These are phyloP conservation scores for Drosophila tripunctata DNA, from an alignment of 2,888 invertebrate genomes.

Conservation along the genomic window DNA sequence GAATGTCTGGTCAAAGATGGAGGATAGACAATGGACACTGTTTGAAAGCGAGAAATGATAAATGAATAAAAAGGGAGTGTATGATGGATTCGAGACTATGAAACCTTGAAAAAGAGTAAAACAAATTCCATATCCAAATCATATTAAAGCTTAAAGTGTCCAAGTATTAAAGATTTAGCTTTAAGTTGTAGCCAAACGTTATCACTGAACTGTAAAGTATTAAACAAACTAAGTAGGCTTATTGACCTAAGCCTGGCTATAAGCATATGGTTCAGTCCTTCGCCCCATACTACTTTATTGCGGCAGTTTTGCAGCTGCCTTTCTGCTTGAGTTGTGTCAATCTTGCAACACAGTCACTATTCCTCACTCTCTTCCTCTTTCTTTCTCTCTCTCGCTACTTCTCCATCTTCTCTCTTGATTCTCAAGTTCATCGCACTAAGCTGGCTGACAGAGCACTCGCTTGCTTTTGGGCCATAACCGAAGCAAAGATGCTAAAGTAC, in stretches of 20 bases:
- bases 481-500: slow-evolving; percentile 36
- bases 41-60: background rate
- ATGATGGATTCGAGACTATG: background rate
- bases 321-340: slow-evolving; percentile 46
- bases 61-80: slow-evolving; percentile 4
- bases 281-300: slow-evolving; percentile 39
- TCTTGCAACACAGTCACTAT: slow-evolving; percentile 35
- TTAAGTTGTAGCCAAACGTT: background rate
- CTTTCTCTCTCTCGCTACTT: slow-evolving; percentile 11
- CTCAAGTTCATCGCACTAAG: slow-evolving; percentile 57
- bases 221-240: slow-evolving; percentile 10
- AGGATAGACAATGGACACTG: background rate
- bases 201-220: slow-evolving; percentile 2
- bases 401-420: too few relatives aligned
- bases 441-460: slow-evolving; percentile 9
- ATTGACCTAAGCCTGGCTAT: slow-evolving; percentile 10
- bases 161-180: background rate
- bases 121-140: too few relatives aligned
- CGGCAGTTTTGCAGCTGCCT: slow-evolving; percentile 20
- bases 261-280: slow-evolving; percentile 35
- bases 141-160: too few relatives aligned
- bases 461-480: slow-evolving; percentile 18
- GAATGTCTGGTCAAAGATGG: background rate
- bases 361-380: background rate
- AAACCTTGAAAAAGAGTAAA: background rate